Evolutionary conservation across 2,113 vertebrate species (phyloP), one percentile per base, ranked within the genome.

Genomic region (Pachycephala philippinensis): DNA sequence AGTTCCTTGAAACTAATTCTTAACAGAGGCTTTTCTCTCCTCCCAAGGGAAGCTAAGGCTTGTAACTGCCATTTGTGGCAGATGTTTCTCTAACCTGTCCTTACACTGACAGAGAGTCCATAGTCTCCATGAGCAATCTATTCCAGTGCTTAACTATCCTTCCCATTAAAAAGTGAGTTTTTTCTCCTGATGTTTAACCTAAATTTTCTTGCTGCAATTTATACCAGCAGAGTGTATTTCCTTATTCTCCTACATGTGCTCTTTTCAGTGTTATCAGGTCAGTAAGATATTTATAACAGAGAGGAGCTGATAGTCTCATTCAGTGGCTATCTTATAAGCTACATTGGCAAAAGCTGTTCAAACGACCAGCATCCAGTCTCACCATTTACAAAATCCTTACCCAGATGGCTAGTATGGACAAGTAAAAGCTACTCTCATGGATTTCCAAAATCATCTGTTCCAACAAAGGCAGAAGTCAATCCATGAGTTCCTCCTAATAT

Each of bases 231-330:
- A 80, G 31, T 66, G 5, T 81, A 81, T 71, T 92, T 91, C 15
- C 42, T 80, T 86, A 52, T 88, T 83, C 76, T 90, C 74, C 56
- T 74, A 45, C 37, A 70, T 47, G 19, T 90, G 71, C 52, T 83
- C 56, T 84, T 86, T 86, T 45, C 40, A 66, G 56, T 63, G 56
- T 60, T 96, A 90, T 66, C 66, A 90, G 80, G 85, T 92, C 88
- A 87, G 45, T 59, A 59, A 86, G 64, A 68, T 93, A 96, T 95
- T 93, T 92, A 75, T 96, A 96, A 94, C 64, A 81, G 35, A 78
- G 72, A 50, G 40, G 64, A 81, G 50, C 1, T 52, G 35, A 47
- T 59, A 61, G 30, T 74, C 53, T 93, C 54, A 63, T 59, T 87
- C 60, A 72, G 39, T 42, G 31, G 26, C 23, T 87, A 35, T 27